A percentile compares a stretch with the other conserved stretches of the same genome.
These are phyloP conservation scores for Tiphia femorata DNA, from an alignment of 2,888 invertebrate genomes.

Conservation along the genomic window DNA sequence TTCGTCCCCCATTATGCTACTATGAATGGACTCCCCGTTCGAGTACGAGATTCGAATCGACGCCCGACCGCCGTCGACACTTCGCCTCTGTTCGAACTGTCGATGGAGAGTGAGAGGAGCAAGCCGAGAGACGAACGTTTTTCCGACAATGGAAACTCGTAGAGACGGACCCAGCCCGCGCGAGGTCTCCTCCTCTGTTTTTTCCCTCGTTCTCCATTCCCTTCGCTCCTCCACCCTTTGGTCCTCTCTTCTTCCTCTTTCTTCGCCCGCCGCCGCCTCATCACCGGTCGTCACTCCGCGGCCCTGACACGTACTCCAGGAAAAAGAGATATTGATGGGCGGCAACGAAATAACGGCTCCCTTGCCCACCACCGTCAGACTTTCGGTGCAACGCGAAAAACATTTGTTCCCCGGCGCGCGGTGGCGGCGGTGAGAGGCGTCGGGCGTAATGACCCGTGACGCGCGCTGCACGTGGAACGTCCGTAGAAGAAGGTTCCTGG, in stretches of 20 bases:
- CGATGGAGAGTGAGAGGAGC: conserved; percentile 41
- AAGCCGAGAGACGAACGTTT: conserved; percentile 32
- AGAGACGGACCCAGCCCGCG: background rate
- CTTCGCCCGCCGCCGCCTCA: conserved; percentile 19
- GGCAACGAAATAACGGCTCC: too few species aligned
- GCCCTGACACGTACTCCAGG: conserved; percentile 34
- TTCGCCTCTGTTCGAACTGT: conserved; percentile 52
- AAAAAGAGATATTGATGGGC: too few species aligned
- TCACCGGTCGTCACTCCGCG: conserved; percentile 30
- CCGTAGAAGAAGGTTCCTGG: too few species aligned
- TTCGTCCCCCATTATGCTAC: conserved; percentile 45
- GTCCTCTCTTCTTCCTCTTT: too few species aligned
- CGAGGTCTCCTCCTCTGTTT: conserved; percentile 15
- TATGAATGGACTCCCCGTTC: conserved; percentile 53
- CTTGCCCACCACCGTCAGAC: too few species aligned
- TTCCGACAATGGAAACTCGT: conserved; percentile 37
- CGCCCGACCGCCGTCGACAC: conserved; percentile 50
- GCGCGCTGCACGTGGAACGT: too few species aligned
- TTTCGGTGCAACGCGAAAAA: too few species aligned
- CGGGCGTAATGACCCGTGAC: too few species aligned
- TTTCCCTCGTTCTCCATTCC: too few species aligned
- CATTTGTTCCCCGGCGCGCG: too few species aligned
- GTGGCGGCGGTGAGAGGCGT: too few species aligned
- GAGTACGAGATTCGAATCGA: conserved; percentile 54
- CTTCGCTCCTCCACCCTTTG: too few species aligned